Evolutionary conservation across 2,888 invertebrate species (phyloP).

Genomic region (Acrobasis repandana): DNA sequence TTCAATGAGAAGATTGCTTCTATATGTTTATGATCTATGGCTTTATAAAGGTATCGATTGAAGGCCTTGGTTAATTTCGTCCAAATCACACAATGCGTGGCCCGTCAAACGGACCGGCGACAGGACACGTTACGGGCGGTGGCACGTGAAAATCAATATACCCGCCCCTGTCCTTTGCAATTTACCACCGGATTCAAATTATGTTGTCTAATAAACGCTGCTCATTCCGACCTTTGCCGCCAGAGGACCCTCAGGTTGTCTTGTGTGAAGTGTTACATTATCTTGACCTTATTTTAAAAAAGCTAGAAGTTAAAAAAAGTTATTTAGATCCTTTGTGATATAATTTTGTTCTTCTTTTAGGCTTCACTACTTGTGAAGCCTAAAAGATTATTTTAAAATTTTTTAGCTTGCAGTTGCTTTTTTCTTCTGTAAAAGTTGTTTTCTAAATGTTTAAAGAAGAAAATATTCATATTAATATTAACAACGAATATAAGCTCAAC

Average conservation of each 20-base stretch:
- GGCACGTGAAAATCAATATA: slow-evolving; percentile 47
- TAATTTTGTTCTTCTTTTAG: no score
- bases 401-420: no score
- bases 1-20: background rate
- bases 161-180: slow-evolving; percentile 25
- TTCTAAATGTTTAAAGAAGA: no score
- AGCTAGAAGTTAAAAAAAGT: no score
- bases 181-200: slow-evolving; percentile 30
- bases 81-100: slow-evolving; percentile 28
- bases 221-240: slow-evolving; percentile 12
- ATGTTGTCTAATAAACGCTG: slow-evolving; percentile 27
- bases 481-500: no score
- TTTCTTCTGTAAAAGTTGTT: no score
- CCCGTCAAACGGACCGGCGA: slow-evolving; percentile 25
- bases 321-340: no score
- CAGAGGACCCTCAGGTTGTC: background rate
- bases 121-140: slow-evolving; percentile 36
- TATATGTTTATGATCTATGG: slow-evolving; percentile 1
- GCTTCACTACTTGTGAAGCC: no score
- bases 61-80: slow-evolving; percentile 25
- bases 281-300: background rate
- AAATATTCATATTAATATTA: no score
- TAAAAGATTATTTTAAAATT: no score
- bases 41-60: slow-evolving; percentile 10
- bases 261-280: slow-evolving; percentile 14